phyloP scores from a whole-genome alignment of 2,113 vertebrate species.

The Corythornis vintsioides region DNA sequence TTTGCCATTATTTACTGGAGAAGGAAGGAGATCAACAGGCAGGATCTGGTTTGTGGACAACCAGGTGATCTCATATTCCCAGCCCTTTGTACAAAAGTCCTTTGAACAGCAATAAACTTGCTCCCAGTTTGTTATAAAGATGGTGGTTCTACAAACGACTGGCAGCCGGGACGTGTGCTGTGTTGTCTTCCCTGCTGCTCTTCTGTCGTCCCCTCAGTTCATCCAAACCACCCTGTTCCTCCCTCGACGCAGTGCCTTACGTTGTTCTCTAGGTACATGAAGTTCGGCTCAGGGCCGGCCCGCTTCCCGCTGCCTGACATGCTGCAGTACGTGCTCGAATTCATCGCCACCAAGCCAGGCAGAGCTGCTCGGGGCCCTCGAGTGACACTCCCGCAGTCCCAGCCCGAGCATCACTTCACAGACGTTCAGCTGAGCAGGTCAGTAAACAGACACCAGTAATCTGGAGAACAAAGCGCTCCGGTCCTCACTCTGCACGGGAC shows the following conservation, averaged over 20 bases:
- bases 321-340: constrained; percentile 93
- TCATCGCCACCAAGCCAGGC: constrained; percentile 82
- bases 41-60: neutral
- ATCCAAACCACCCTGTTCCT: neutral
- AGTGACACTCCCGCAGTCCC: neutral
- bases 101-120: neutral
- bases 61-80: neutral
- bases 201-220: neutral
- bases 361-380: constrained; percentile 44
- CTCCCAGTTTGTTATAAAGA: neutral
- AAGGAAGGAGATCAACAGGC: no score
- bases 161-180: neutral
- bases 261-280: constrained; percentile 82
- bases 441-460: neutral
- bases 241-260: neutral
- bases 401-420: neutral
- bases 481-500: neutral
- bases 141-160: neutral
- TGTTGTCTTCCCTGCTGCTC: neutral
- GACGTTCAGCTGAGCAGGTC: constrained; percentile 25
- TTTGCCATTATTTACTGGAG: no score
- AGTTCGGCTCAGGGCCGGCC: constrained; percentile 87
- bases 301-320: constrained; percentile 92
- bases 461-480: neutral
- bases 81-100: neutral